A percentile compares a stretch with the other conserved stretches of the same genome.
Evolutionary conservation across 2,113 vertebrate genomes (phyloP).

Genomic region (Colossoma macropomum): DNA sequence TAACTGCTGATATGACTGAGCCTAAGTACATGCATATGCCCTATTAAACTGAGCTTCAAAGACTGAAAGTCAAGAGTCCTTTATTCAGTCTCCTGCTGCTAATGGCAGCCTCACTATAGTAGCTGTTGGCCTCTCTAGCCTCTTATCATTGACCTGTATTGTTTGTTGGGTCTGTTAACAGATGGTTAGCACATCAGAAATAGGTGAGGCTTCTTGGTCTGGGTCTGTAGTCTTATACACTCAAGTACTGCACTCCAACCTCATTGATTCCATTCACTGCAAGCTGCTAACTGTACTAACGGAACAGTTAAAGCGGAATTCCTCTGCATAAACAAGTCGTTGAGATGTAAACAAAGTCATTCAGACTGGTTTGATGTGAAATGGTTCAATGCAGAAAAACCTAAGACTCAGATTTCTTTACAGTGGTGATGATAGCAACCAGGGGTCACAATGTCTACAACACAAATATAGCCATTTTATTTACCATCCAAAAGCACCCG

Average conservation of each 20-base stretch:
- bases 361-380: too few species aligned
- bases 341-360: too few species aligned
- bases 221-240: not conserved
- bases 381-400: too few species aligned
- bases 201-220: constrained; percentile 52
- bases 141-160: constrained; percentile 30
- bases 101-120: constrained; percentile 38
- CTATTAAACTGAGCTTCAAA: not conserved
- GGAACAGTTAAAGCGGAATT: not conserved
- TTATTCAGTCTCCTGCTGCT: constrained; percentile 25
- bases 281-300: not conserved
- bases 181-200: constrained; percentile 54
- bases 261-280: not conserved
- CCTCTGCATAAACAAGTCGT: not conserved
- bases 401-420: too few species aligned
- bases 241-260: not conserved
- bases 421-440: too few species aligned
- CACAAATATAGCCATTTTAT: too few species aligned
- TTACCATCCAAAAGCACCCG: too few species aligned
- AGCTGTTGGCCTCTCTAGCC: not conserved
- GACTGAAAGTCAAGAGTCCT: constrained; percentile 9
- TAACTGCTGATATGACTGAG: not conserved
- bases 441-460: too few species aligned
- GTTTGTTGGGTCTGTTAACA: constrained; percentile 46
- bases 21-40: not conserved